Conservation (phyloP, 2,888 invertebrate genomes). For the Morpho deidamia region DNA sequence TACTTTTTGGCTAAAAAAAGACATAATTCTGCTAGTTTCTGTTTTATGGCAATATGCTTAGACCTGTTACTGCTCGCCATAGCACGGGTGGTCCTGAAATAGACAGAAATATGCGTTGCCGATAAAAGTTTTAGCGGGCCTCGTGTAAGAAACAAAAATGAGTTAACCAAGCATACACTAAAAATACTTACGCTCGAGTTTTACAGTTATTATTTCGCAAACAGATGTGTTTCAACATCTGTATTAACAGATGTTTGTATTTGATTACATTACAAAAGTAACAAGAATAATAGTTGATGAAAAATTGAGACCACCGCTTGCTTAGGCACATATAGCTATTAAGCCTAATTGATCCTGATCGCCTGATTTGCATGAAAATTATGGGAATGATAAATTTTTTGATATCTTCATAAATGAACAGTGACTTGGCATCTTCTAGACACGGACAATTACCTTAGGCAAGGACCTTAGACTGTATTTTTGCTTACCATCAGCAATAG, state of each 20-base stretch:
- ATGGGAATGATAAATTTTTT: too few relatives aligned
- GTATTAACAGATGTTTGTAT: constrained; percentile 19
- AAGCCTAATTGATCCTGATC: too few relatives aligned
- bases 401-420: too few relatives aligned
- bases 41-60: too few relatives aligned
- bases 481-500: too few relatives aligned
- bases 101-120: constrained; percentile 9
- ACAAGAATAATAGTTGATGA: constrained; percentile 1
- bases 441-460: too few relatives aligned
- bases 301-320: not conserved
- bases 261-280: constrained; percentile 18
- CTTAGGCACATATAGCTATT: not conserved
- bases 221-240: constrained; percentile 21
- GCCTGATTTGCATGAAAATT: too few relatives aligned
- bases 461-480: too few relatives aligned
- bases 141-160: constrained; percentile 10
- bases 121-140: constrained; percentile 15
- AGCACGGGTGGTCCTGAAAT: constrained; percentile 18
- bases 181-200: constrained; percentile 21
- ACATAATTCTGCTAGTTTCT: too few relatives aligned
- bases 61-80: too few relatives aligned
- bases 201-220: constrained; percentile 25
- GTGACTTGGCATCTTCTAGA: too few relatives aligned
- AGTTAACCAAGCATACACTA: constrained; percentile 15
- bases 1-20: too few relatives aligned